phyloP scores from a whole-genome alignment of 2,888 invertebrate species.

The Heliconius ethilla region DNA sequence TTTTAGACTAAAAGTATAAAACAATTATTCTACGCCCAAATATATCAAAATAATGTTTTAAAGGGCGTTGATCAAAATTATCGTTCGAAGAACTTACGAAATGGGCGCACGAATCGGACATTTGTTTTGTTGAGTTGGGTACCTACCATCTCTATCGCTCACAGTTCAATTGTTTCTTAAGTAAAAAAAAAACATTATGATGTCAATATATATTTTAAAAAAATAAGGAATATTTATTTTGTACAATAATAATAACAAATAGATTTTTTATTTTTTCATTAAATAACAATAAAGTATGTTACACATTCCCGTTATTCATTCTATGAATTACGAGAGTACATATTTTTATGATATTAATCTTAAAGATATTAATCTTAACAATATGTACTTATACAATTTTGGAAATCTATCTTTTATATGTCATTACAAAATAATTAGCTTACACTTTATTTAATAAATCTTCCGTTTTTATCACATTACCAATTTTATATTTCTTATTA shows the following conservation, averaged over 20 bases:
- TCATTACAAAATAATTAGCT: no score
- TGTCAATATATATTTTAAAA: constrained; percentile 2
- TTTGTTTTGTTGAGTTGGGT: constrained; percentile 79
- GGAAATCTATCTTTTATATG: no score
- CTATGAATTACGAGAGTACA: no score
- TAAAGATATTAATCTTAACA: no score
- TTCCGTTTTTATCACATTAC: no score
- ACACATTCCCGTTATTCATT: constrained; percentile 7
- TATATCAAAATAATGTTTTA: constrained; percentile 53
- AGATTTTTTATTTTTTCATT: background rate
- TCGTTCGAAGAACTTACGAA: constrained; percentile 80
- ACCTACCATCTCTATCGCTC: constrained; percentile 49
- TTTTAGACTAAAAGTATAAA: constrained; percentile 47
- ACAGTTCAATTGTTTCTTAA: constrained; percentile 54
- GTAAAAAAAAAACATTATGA: background rate
- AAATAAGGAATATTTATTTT: background rate
- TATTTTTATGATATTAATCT: no score
- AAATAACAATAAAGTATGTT: background rate
- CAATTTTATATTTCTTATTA: no score
- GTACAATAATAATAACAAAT: background rate
- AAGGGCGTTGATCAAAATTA: constrained; percentile 72
- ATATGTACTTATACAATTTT: no score
- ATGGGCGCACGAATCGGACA: constrained; percentile 81
- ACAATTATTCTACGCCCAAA: constrained; percentile 51
- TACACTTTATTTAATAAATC: no score